These are phyloP conservation scores for Paracentrotus lividus DNA, from an alignment of 53 echinoderm and acorn worm genomes.

Conservation along the genomic window DNA sequence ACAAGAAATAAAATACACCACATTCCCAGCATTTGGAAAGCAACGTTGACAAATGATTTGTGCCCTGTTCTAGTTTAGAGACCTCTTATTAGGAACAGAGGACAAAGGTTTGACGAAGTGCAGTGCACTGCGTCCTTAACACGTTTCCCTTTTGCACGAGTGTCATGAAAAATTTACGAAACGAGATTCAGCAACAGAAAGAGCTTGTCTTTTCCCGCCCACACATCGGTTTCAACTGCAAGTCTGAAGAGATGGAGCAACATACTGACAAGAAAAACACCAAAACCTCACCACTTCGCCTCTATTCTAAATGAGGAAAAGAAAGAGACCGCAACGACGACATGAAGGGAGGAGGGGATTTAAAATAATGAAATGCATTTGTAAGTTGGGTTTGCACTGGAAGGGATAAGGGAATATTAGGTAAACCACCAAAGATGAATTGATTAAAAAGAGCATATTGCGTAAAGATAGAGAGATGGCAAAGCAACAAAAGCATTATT, in stretches of 20 bases:
- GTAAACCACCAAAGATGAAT: not conserved
- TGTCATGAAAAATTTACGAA: conserved; percentile 45
- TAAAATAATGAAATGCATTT: conserved; percentile 5
- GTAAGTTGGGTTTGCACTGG: not conserved
- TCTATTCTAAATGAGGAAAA: not conserved
- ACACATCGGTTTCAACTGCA: not conserved
- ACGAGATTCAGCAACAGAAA: not conserved
- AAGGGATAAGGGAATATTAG: not conserved
- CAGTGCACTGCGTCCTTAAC: conserved; percentile 31
- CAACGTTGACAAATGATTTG: not conserved
- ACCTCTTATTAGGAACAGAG: not conserved
- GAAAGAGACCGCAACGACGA: not conserved
- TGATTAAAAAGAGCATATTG: not conserved
- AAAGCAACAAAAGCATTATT: not conserved
- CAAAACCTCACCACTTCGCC: not conserved
- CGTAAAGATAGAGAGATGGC: not conserved
- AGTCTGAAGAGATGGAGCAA: not conserved
- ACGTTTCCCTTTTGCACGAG: conserved; percentile 31
- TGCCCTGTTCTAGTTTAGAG: not conserved
- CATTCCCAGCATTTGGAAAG: too few species aligned
- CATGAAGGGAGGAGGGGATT: not conserved
- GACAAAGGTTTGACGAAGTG: conserved; percentile 23
- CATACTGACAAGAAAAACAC: not conserved
- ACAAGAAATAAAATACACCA: too few species aligned
- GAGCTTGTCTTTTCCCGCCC: conserved; percentile 44